Evolutionary conservation across 2,888 invertebrate species (phyloP).

Genomic region (Euplagia quadripunctaria): DNA sequence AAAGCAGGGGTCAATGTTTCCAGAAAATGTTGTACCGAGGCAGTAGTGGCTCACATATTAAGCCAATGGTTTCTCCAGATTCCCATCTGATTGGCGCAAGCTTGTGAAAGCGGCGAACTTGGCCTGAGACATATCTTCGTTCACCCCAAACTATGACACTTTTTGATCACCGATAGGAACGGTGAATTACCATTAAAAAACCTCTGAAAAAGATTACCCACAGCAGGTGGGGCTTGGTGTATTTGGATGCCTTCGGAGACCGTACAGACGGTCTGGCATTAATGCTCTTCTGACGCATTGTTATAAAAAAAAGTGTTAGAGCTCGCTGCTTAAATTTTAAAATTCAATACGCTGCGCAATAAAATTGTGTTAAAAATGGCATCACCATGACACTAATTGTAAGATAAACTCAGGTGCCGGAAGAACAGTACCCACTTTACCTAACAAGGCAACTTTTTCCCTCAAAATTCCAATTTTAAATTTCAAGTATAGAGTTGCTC

Average conservation of each 20-base stretch:
- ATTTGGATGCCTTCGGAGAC: not conserved
- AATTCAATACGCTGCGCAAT: not conserved
- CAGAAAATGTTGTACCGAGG: no score
- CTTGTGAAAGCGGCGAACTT: not conserved
- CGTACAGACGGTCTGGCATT: not conserved
- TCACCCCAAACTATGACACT: not conserved
- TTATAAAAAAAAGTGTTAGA: no score
- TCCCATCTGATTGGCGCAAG: not conserved
- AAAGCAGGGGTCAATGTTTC: no score
- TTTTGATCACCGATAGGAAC: not conserved
- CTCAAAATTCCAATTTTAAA: constrained; percentile 16
- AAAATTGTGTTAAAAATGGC: not conserved
- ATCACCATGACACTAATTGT: not conserved
- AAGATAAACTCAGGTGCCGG: not conserved
- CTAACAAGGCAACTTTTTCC: constrained; percentile 15
- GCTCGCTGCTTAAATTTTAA: no score
- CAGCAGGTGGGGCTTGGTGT: not conserved
- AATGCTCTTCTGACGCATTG: not conserved
- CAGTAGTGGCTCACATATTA: not conserved
- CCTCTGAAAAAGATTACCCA: not conserved
- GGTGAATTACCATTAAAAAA: no score
- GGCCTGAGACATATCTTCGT: no score
- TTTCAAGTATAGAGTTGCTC: constrained; percentile 8
- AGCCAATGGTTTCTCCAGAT: not conserved
- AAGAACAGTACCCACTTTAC: not conserved